A percentile compares a stretch with the other conserved stretches of the same genome.
phyloP scores from a whole-genome alignment of 2,113 vertebrate genomes.

The Eubucco bourcierii region DNA sequence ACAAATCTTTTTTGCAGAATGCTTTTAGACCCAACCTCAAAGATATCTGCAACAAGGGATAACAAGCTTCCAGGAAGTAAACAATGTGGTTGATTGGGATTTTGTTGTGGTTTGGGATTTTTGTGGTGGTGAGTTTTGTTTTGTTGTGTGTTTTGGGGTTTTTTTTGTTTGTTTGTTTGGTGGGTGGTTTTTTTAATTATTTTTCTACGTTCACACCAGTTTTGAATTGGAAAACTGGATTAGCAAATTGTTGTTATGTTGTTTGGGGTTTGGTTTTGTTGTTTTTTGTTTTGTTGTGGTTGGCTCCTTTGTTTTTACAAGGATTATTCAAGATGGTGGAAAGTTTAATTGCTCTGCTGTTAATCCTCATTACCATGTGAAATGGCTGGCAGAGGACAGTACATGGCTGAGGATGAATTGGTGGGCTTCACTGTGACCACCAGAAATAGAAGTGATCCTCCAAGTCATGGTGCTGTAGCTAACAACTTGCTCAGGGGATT shows the following conservation, averaged over 20 bases:
- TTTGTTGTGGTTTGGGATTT: not conserved
- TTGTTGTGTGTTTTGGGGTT: not conserved
- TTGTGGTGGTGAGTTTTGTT: not conserved
- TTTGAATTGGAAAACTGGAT: constrained; percentile 18
- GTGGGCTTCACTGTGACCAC: not conserved
- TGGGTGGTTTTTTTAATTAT: not conserved
- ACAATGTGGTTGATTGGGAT: not conserved
- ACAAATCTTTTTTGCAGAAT: not conserved
- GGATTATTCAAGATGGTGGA: constrained; percentile 13
- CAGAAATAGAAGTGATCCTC: not conserved
- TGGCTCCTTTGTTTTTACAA: not conserved
- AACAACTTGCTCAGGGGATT: not conserved
- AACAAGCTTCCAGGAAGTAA: not conserved
- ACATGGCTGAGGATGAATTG: not conserved
- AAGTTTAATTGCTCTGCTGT: not conserved
- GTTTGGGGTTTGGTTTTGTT: not conserved
- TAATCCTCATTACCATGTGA: not conserved
- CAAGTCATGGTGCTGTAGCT: not conserved
- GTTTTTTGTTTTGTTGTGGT: too few species aligned
- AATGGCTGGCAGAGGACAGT: not conserved
- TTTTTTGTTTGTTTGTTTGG: not conserved
- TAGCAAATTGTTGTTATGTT: not conserved
- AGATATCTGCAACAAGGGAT: not conserved
- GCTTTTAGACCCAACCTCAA: not conserved
- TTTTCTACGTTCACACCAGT: not conserved